Percentiles rank a stretch among this genome's conserved stretches.
phyloP scores from a whole-genome alignment of 2,888 invertebrate genomes.

The Thymelicus sylvestris region DNA sequence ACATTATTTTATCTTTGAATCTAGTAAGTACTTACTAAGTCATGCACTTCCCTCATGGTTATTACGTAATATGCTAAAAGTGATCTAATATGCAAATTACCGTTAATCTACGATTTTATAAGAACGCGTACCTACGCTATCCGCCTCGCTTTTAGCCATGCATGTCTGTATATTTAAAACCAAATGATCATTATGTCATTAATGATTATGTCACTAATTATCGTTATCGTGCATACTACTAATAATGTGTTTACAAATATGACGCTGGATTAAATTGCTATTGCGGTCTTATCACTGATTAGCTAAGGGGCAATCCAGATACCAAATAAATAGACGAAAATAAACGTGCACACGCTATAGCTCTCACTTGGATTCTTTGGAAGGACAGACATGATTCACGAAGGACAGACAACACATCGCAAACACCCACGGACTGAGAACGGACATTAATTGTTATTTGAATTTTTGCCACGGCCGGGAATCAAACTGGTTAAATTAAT shows the following conservation, averaged over 20 bases:
- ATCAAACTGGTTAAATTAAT: too few species aligned
- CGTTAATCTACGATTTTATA: slow-evolving; percentile 1
- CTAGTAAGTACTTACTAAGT: not conserved
- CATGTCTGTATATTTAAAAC: too few species aligned
- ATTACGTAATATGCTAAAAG: slow-evolving; percentile 13
- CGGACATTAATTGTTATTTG: too few species aligned
- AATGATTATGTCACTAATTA: not conserved
- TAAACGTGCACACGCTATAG: too few species aligned
- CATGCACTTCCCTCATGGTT: not conserved
- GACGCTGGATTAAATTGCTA: not conserved
- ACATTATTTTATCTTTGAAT: too few species aligned
- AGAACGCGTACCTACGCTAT: not conserved
- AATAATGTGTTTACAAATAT: not conserved
- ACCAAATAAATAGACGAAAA: too few species aligned
- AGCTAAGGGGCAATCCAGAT: not conserved
- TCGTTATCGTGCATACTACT: not conserved
- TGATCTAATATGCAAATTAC: slow-evolving; percentile 18
- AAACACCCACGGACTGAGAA: too few species aligned
- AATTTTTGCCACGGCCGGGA: too few species aligned
- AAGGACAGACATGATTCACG: too few species aligned
- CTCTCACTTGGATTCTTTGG: too few species aligned
- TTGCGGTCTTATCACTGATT: not conserved
- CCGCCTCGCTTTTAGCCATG: not conserved
- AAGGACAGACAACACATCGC: too few species aligned
- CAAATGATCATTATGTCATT: not conserved